phyloP scores from a whole-genome alignment of 2,797 vertebrate species.

The Columba guinea region DNA sequence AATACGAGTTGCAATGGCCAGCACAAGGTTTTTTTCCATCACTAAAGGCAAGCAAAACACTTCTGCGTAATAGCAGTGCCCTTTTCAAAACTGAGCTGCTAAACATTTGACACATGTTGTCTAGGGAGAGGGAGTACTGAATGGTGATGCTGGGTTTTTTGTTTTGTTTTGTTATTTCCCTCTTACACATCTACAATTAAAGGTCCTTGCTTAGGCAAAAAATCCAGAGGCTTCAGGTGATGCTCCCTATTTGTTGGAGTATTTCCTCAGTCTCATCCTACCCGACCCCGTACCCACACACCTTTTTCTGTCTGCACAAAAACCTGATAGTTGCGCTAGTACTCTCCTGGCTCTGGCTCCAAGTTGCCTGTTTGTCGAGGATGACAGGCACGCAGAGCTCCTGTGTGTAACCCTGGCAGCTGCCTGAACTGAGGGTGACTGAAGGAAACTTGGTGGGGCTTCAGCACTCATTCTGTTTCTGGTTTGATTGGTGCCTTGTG shows the following conservation, averaged over 20 bases:
- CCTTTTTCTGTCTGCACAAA: not conserved
- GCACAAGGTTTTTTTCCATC: not conserved
- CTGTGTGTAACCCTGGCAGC: not conserved
- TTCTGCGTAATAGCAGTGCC: not conserved
- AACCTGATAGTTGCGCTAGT: not conserved
- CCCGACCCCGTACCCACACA: not conserved
- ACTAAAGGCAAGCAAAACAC: not conserved
- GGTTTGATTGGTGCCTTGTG: not conserved
- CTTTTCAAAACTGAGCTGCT: not conserved
- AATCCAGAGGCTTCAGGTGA: not conserved
- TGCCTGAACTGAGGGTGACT: not conserved
- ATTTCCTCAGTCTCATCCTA: not conserved
- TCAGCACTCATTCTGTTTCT: not conserved
- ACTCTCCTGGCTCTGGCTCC: not conserved
- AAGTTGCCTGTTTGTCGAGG: not conserved
- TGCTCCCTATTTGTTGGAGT: not conserved
- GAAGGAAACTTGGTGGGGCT: not conserved
- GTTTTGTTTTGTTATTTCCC: not conserved
- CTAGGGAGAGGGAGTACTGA: not conserved
- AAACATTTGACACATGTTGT: not conserved
- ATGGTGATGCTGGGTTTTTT: not conserved
- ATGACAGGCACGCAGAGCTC: not conserved
- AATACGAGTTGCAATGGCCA: not conserved
- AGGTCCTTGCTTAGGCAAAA: not conserved
- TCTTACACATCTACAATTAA: not conserved